These are phyloP conservation scores for Nyctibius bracteatus DNA, from an alignment of 2,113 vertebrate species.

Conservation along the genomic window DNA sequence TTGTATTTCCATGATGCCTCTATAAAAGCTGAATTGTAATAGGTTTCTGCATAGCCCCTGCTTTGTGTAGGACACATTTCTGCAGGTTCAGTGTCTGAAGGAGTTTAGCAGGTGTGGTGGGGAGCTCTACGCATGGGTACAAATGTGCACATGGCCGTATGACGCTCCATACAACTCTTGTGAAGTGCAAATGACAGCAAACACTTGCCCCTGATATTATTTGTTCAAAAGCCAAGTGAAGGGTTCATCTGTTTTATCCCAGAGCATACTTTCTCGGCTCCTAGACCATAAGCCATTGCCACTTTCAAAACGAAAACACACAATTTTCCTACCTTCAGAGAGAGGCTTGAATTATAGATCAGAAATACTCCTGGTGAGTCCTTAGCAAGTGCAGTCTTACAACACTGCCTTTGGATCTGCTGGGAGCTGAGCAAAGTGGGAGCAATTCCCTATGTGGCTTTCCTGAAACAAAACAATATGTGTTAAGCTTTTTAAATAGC, in stretches of 20 bases:
- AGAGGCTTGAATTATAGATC: neutral
- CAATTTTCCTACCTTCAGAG: neutral
- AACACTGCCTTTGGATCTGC: neutral
- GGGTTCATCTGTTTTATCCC: neutral
- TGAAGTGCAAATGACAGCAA: neutral
- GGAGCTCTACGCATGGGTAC: neutral
- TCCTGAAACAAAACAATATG: neutral
- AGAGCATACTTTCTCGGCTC: neutral
- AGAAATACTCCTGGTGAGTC: neutral
- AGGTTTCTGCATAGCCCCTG: neutral
- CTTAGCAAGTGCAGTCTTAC: neutral
- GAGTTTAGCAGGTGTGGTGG: neutral
- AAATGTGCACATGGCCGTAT: rapidly evolving
- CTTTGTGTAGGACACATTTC: neutral
- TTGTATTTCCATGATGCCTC: neutral
- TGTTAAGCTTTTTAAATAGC: neutral
- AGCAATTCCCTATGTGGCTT: neutral
- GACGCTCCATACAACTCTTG: neutral
- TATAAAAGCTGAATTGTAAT: neutral
- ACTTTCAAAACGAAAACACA: neutral
- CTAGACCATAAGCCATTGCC: neutral
- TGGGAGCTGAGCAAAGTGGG: neutral
- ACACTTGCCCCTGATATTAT: neutral
- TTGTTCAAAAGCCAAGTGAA: neutral
- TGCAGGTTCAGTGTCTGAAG: neutral